Evolutionary conservation across 2,797 vertebrate genomes (phyloP), one percentile per base, ranked within the genome.

Genomic region (Sebastolobus altivelis): DNA sequence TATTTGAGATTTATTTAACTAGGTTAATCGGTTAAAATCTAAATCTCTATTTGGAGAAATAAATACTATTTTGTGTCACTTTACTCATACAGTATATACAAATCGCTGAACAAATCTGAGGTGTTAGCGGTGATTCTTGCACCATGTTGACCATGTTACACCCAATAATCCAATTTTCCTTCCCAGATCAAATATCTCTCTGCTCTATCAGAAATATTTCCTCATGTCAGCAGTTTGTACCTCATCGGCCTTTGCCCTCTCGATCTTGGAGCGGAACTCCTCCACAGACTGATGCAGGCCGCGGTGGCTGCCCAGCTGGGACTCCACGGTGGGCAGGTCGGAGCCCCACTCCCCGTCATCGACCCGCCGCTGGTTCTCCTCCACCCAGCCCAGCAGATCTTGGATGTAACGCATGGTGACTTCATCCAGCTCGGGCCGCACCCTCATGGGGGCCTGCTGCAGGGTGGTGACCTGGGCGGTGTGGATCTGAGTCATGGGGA

Each of bases 361-460:
- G 79, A 98, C 87, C 0, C 97, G 95, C 5, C 92, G 94, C 95
- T 99, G 98, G 95, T 98, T 99, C 92, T 99, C 98, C 84, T 98
- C 97, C 86, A 99, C 97, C 98, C 98, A 99, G 77, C 93, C 95
- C 91, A 98, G 94, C 72, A 99, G 95, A 43, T 98, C 97, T 70
- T 96, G 97, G 84, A 97, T 95, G 93, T 99, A 99, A 14, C 96
- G 95, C 79, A 98, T 93, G 0, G 97, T 96, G 3, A 96, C 97
- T 29, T 98, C 97, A 1, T 98, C 97, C 9, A 96, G 92, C 76
- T 97, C 97, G 0, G 93, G 94, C 11, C 95, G 87, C 73, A 90
- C 37, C 63, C 93, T 92, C 62, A 87, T 58, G 10, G 93, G 75
- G 11, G 92, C 85, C 89, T 95, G 95, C 91, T 90, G 83, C 81